phyloP scores from a whole-genome alignment of 23 tunicate species.

The Ciona savignyi region DNA sequence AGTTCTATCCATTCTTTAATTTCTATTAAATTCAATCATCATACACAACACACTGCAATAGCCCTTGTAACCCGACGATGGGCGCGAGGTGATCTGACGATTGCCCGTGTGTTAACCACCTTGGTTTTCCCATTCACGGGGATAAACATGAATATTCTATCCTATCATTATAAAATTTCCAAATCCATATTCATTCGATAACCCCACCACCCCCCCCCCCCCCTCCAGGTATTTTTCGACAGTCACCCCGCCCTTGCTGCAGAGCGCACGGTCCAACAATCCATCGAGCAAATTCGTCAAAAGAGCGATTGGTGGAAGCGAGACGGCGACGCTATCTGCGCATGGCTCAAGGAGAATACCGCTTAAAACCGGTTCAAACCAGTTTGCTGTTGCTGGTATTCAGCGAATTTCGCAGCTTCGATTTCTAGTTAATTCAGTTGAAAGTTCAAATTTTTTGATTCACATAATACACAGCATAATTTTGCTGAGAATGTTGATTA shows the following conservation, averaged over 20 bases:
- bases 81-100: too few species aligned
- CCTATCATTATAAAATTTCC: background rate
- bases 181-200: background rate
- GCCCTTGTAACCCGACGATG: too few species aligned
- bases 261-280: conserved; percentile 85
- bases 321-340: conserved; percentile 56
- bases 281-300: conserved; percentile 64
- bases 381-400: background rate
- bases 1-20: too few species aligned
- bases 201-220: background rate
- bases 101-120: too few species aligned
- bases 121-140: too few species aligned
- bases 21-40: too few species aligned
- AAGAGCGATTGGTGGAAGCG: conserved; percentile 78
- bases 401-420: background rate
- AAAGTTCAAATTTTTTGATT: too few species aligned
- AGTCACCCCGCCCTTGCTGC: conserved; percentile 74
- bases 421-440: background rate
- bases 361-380: background rate
- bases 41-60: too few species aligned
- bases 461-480: too few species aligned
- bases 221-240: conserved; percentile 57
- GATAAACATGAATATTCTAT: too few species aligned
- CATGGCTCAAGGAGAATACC: conserved; percentile 41
- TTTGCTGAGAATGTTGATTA: too few species aligned